Evolutionary conservation across 2,113 vertebrate species (phyloP), one percentile per base, ranked within the genome.

Genomic region (Butorides virescens): DNA sequence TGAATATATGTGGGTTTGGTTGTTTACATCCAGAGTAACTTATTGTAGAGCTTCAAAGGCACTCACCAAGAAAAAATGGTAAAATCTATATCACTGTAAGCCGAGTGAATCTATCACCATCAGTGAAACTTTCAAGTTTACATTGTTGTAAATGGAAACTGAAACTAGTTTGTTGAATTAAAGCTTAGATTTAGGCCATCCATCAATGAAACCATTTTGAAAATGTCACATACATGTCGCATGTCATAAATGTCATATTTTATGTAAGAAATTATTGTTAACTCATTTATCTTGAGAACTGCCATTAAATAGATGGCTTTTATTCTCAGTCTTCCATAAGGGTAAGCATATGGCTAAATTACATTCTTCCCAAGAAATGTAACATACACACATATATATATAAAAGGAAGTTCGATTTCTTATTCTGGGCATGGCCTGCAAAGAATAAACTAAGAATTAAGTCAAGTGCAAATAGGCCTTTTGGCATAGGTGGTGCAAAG

Each of bases 361-460:
- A 86, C 27, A 92, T 71, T 67, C 50, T 73, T 93, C 53, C 46
- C 70, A 90, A 79, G 74, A 89, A 92, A 61, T 32, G 53, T 47
- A 95, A 82, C 39, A 90, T 68, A 88, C 19, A 61, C 10, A 44
- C 29, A 59, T 34, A 52, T 25, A 92, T 86, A 66, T 22, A 87
- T 20, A 82, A 75, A 73, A 86, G 6, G 9, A 90, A 73, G 17
- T 37, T 66, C 65, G 25, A 19, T 62, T 91, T 91, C 62, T 70
- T 37, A 52, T 83, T 90, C 75, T 79, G 36, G 25, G 62, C 46
- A 89, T 52, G 37, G 55, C n/a, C 61, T 81, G 59, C 15, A 59
- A 71, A 63, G 91, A 92, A 80, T 88, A 88, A 82, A 90, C 61
- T 32, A 91, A 76, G 36, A 75, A 92, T 58, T 52, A 88, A 84